Conservation (phyloP, 2,888 invertebrate species). For the Phasia obesa region DNA sequence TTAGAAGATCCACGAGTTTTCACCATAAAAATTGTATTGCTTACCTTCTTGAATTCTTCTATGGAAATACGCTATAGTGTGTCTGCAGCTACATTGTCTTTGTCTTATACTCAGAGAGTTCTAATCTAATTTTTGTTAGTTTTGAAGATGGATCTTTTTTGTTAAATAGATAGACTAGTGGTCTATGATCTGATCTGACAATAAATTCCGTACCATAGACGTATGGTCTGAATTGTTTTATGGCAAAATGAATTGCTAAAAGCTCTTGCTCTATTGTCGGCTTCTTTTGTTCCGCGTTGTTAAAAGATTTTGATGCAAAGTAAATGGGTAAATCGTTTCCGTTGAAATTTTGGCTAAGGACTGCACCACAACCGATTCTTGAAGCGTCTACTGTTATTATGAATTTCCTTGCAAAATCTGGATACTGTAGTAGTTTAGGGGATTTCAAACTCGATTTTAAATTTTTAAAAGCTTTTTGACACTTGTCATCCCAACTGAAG, state of each 20-base stretch:
- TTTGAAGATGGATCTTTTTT: constrained; percentile 54
- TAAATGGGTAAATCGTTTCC: constrained; percentile 4
- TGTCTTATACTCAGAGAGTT: constrained; percentile 72
- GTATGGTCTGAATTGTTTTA: constrained; percentile 67
- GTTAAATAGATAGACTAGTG: constrained; percentile 62
- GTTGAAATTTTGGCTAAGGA: constrained; percentile 1
- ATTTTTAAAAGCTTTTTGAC: not conserved
- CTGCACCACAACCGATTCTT: not conserved
- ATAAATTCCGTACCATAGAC: constrained; percentile 67
- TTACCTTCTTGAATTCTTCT: constrained; percentile 30
- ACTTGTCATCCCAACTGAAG: not conserved
- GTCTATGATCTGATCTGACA: constrained; percentile 49
- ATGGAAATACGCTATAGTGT: constrained; percentile 58
- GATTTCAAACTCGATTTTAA: not conserved
- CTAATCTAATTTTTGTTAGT: constrained; percentile 71
- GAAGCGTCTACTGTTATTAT: too few species aligned
- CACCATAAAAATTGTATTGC: not conserved
- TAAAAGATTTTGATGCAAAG: constrained; percentile 7
- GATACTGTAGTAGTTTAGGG: not conserved
- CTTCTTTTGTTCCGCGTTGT: not conserved
- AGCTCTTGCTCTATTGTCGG: not conserved
- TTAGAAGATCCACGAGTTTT: not conserved
- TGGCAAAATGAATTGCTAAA: too few species aligned
- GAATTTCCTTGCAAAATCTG: too few species aligned
- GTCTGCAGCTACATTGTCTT: constrained; percentile 63